Conservation (phyloP, 2,797 vertebrate genomes). For the Diplodus sargus region DNA sequence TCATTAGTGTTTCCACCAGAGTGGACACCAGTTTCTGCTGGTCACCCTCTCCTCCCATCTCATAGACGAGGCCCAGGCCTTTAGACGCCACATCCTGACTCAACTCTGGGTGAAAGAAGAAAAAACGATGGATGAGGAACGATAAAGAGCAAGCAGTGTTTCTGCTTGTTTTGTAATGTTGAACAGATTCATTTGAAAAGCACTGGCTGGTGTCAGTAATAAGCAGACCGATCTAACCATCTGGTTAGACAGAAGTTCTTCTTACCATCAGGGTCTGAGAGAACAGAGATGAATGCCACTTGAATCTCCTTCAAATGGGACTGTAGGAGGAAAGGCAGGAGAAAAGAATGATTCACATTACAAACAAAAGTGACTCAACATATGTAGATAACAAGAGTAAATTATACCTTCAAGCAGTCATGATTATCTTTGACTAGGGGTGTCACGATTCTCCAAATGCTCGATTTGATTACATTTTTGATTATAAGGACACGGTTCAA, state of each 20-base stretch:
- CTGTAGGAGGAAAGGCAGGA: conserved; percentile 79
- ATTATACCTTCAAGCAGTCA: background rate
- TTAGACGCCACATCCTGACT: conserved; percentile 98
- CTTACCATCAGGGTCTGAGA: conserved; percentile 97
- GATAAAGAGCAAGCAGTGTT: background rate
- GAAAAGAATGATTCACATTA: background rate
- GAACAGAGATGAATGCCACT: conserved; percentile 93
- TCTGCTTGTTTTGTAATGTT: background rate
- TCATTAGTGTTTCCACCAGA: conserved; percentile 98
- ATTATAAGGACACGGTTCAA: too few species aligned
- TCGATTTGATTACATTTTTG: too few species aligned
- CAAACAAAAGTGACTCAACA: background rate
- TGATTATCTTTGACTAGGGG: background rate
- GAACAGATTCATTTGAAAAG: background rate
- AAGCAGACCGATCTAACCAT: background rate
- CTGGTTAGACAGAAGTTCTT: conserved; percentile 21
- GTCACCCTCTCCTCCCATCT: conserved; percentile 94
- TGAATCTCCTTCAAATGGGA: conserved; percentile 97
- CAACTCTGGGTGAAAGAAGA: conserved; percentile 86
- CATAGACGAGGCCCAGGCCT: conserved; percentile 97
- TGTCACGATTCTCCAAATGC: too few species aligned
- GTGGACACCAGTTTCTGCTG: conserved; percentile 96
- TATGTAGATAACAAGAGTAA: background rate
- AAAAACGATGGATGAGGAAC: background rate
- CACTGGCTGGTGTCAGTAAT: background rate